These are phyloP conservation scores for Drosophila lacertosa DNA, from an alignment of 1,140 invertebrate species.

Conservation along the genomic window DNA sequence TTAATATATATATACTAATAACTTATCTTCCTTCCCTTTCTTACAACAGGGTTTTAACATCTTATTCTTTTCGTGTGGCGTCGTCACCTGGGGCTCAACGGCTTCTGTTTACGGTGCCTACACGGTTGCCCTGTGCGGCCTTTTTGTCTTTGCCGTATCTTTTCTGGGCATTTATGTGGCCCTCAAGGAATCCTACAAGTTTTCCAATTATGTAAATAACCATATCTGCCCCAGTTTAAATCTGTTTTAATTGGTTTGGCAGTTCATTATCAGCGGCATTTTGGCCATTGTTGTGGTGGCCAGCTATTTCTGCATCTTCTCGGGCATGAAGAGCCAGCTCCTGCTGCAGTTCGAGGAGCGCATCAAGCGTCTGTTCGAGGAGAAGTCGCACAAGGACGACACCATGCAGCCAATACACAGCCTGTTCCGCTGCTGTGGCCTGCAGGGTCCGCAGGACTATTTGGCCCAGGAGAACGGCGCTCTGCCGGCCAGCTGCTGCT, in stretches of 20 bases:
- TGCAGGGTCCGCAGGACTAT: slow-evolving; percentile 73
- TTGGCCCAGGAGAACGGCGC: slow-evolving; percentile 50
- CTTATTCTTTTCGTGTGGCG: slow-evolving; percentile 75
- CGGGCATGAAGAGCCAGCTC: slow-evolving; percentile 53
- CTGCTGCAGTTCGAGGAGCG: slow-evolving; percentile 59
- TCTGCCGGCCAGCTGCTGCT: slow-evolving; percentile 73
- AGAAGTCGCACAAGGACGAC: slow-evolving; percentile 44
- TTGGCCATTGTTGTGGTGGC: slow-evolving; percentile 48
- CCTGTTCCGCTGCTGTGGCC: slow-evolving; percentile 71
- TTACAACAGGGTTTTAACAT: slow-evolving; percentile 55
- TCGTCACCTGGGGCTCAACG: slow-evolving; percentile 67
- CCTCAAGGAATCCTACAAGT: slow-evolving; percentile 66
- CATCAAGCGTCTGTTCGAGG: slow-evolving; percentile 50
- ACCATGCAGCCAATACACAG: slow-evolving; percentile 70
- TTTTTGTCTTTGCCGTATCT: slow-evolving; percentile 46
- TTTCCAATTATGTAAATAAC: slow-evolving; percentile 70
- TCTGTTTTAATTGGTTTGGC: neutral
- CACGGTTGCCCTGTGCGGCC: slow-evolving; percentile 48
- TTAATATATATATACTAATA: neutral
- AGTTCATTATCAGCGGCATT: slow-evolving; percentile 51
- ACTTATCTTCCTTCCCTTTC: neutral
- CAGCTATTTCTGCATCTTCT: slow-evolving; percentile 63
- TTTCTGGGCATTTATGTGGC: slow-evolving; percentile 66
- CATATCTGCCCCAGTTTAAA: neutral
- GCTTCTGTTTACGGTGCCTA: slow-evolving; percentile 60